phyloP scores from a whole-genome alignment of 2,888 invertebrate genomes.

The Acrobasis consociella region DNA sequence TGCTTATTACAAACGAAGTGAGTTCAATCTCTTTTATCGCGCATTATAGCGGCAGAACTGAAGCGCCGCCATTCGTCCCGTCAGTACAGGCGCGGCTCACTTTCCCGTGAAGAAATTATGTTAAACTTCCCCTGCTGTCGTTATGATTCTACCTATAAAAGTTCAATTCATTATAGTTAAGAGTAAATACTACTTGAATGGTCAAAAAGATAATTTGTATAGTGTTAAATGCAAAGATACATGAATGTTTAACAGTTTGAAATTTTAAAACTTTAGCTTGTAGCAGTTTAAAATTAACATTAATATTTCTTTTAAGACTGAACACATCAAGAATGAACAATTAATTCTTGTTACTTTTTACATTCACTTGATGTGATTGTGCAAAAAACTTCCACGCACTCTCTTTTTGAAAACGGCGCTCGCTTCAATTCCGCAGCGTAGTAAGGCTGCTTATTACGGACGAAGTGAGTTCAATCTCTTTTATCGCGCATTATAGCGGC shows the following conservation, averaged over 20 bases:
- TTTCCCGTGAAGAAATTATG: constrained; percentile 77
- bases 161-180: too few species aligned
- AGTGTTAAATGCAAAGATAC: too few species aligned
- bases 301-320: too few species aligned
- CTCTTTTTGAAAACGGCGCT: constrained; percentile 50
- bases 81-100: constrained; percentile 61
- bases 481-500: constrained; percentile 74
- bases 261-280: too few species aligned
- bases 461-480: constrained; percentile 77
- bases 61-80: constrained; percentile 61
- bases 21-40: constrained; percentile 79
- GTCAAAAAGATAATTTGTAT: too few species aligned
- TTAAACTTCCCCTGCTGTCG: constrained; percentile 65
- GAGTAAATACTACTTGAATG: too few species aligned
- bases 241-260: too few species aligned
- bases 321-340: too few species aligned
- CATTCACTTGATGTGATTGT: too few species aligned
- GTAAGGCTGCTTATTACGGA: constrained; percentile 67
- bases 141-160: constrained; percentile 45
- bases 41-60: constrained; percentile 71
- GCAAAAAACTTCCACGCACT: constrained; percentile 33
- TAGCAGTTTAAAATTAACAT: too few species aligned
- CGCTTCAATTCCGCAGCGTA: constrained; percentile 51
- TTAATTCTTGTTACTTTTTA: too few species aligned
- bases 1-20: constrained; percentile 72